Conservation (phyloP, 2,113 vertebrate species). For the Pelmatolapia mariae region DNA sequence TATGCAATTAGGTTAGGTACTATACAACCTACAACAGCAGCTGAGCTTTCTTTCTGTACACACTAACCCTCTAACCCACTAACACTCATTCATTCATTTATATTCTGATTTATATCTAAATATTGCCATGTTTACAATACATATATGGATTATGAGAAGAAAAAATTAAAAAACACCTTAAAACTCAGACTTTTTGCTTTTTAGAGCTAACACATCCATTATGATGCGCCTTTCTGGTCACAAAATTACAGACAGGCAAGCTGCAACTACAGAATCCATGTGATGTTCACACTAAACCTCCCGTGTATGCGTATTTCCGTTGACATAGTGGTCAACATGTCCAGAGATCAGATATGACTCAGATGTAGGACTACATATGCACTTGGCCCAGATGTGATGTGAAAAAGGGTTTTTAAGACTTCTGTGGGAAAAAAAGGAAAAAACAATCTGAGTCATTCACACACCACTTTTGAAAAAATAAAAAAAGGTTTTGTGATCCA, state of each 20-base stretch:
- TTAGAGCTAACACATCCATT: background rate
- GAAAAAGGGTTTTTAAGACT: background rate
- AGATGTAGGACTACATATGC: background rate
- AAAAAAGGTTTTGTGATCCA: background rate
- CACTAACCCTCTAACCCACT: background rate
- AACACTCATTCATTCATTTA: background rate
- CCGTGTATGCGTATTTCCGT: background rate
- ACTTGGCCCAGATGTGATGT: background rate
- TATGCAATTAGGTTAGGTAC: background rate
- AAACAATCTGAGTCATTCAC: background rate
- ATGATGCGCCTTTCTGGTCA: background rate
- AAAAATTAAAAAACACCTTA: background rate
- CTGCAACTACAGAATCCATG: background rate
- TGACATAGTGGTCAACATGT: background rate
- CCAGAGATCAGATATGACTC: background rate
- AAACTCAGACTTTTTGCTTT: background rate
- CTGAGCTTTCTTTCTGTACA: background rate
- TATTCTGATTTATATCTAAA: background rate
- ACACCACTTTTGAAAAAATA: background rate
- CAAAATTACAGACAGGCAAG: background rate
- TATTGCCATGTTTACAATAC: background rate
- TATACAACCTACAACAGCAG: background rate
- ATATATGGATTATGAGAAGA: background rate
- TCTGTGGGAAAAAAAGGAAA: background rate
- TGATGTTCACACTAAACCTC: background rate